Evolutionary conservation across 1,140 invertebrate species (phyloP), one percentile per base, ranked within the genome.

Genomic region (Caenorhabditis remanei): DNA sequence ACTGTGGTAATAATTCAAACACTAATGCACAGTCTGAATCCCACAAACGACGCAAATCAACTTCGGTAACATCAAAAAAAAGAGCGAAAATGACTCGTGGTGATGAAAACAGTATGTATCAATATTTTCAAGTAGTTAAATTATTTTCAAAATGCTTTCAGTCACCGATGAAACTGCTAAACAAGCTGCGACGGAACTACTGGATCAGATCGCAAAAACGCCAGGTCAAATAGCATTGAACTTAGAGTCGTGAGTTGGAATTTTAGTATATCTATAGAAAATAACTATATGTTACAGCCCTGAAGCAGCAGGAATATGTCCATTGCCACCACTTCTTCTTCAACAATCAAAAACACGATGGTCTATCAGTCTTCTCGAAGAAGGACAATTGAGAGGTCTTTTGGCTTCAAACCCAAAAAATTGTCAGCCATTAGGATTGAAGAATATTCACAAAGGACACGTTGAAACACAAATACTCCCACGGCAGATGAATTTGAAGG

Each of bases 221-320:
- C 71, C 71, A 24, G 71, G 71, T 24, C 43, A 24, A 79, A 50
- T 79, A 53, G 3, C 46, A 6, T 50, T 79, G n/a, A 79, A 79
- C 11, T 43, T 79, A 8, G 46, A 48, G 24, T 21, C 43, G 71
- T 79, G 24, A 24, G 71, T 43, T 53, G 50, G 50, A 53, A 53
- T 3, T 6, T 16, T 71, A 71, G 41, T 24, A 4, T 32, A 7
- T 71, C 1, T 4, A 53, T 50, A 24, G 4, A 32, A 50, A 50
- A 32, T 24, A 21, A 79, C 11, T 50, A 43, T 11, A 24, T 24
- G 14, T 53, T 79, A 53, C 46, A 79, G 46, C 11, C 21, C 46
- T 0, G 11, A 50, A 24, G 6, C 71, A 11, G 19, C 71, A 4
- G 46, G 46, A 48, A 46, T 79, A 6, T 79, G 71, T 24, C 71